Evolutionary conservation across 2,797 vertebrate species (phyloP).

Genomic region (Nannoperca obscura): DNA sequence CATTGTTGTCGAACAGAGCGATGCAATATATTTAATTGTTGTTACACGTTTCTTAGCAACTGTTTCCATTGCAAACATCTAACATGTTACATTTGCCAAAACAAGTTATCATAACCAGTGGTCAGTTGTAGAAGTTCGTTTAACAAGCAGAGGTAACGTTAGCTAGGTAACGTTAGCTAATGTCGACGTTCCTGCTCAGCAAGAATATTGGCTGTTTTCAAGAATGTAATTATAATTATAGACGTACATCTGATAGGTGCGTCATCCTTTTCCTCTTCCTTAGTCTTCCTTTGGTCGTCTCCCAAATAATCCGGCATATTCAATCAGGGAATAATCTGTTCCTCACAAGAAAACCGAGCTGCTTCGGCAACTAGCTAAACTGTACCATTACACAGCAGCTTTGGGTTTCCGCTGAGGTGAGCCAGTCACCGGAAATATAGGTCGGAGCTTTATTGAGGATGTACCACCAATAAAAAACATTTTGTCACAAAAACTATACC

Average conservation of each 20-base stretch:
- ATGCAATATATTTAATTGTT: fast-evolving
- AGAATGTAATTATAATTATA: background rate
- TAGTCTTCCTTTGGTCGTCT: constrained; percentile 93
- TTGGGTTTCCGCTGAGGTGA: constrained; percentile 71
- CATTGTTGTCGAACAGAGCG: background rate
- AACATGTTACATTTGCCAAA: background rate
- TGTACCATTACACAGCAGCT: constrained; percentile 87
- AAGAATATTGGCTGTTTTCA: background rate
- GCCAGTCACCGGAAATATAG: constrained; percentile 61
- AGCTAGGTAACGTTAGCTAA: constrained; percentile 55
- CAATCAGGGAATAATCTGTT: background rate
- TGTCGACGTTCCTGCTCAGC: background rate
- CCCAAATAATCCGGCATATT: constrained; percentile 96
- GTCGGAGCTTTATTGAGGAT: constrained; percentile 45
- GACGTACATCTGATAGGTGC: constrained; percentile 91
- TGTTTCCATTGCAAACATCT: fast-evolving
- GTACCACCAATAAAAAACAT: background rate
- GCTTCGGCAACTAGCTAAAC: background rate
- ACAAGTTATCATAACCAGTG: fast-evolving
- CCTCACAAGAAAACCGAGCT: background rate
- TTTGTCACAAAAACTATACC: fast-evolving
- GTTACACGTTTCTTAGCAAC: fast-evolving
- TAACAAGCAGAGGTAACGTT: constrained; percentile 37
- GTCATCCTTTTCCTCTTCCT: constrained; percentile 95
- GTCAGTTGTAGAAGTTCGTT: background rate